phyloP scores from a whole-genome alignment of 1,140 invertebrate genomes.

The Temnothorax nylanderi region DNA sequence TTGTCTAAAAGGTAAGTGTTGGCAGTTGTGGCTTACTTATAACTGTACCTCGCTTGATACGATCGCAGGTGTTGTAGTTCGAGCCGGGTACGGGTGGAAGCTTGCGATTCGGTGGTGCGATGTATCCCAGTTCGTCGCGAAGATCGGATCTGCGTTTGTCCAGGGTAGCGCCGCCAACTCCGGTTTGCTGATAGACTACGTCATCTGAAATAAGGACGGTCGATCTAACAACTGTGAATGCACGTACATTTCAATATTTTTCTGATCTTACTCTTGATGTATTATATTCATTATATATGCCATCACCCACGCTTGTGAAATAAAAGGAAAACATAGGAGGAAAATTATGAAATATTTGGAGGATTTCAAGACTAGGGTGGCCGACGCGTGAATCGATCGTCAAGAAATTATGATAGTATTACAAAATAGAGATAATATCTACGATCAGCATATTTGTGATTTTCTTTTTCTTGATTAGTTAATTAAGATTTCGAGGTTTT shows the following conservation, averaged over 20 bases:
- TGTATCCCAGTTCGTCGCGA: slow-evolving; percentile 95
- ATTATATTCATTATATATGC: slow-evolving; percentile 51
- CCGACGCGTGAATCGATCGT: slow-evolving; percentile 63
- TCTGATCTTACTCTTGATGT: slow-evolving; percentile 27
- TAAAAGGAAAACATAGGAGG: slow-evolving; percentile 36
- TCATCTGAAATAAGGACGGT: slow-evolving; percentile 88
- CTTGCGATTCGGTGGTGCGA: slow-evolving; percentile 96
- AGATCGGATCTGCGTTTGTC: slow-evolving; percentile 94
- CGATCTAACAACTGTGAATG: slow-evolving; percentile 29
- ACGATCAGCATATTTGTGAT: too few relatives aligned
- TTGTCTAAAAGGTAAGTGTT: slow-evolving; percentile 80
- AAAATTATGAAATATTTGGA: slow-evolving; percentile 21
- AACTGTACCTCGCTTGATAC: slow-evolving; percentile 96
- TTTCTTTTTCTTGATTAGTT: not conserved
- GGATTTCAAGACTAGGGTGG: slow-evolving; percentile 59
- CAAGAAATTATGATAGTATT: slow-evolving; percentile 13
- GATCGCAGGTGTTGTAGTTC: slow-evolving; percentile 96
- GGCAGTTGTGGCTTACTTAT: slow-evolving; percentile 91
- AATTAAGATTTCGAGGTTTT: not conserved
- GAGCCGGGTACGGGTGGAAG: slow-evolving; percentile 95
- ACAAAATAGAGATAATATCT: not conserved
- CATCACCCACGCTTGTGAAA: slow-evolving; percentile 59
- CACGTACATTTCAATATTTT: too few relatives aligned
- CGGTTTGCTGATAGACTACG: slow-evolving; percentile 94
- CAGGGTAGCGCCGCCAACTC: slow-evolving; percentile 91